phyloP scores from a whole-genome alignment of 2,797 vertebrate genomes.

The Acipenser transmontanus region DNA sequence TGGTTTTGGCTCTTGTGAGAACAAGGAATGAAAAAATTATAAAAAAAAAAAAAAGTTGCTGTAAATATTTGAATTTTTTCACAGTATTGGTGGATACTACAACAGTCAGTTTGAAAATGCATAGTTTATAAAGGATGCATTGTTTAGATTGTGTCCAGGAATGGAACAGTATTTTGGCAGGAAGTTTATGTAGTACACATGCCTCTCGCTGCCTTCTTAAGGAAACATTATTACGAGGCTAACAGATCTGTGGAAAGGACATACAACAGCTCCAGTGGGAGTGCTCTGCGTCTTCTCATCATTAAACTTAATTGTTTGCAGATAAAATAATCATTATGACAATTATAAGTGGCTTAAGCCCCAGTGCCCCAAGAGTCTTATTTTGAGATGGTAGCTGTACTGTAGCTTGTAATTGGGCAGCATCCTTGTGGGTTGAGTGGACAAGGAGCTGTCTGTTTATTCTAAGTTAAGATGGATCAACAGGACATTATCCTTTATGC shows the following conservation, averaged over 20 bases:
- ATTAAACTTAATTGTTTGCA: slow-evolving; percentile 44
- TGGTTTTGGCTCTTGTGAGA: no score
- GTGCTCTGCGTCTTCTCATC: no score
- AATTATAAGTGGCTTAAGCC: slow-evolving; percentile 55
- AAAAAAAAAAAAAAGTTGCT: no score
- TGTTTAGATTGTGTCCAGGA: slow-evolving; percentile 15
- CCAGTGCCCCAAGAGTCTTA: slow-evolving; percentile 49
- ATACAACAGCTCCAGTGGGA: neutral
- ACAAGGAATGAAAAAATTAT: no score
- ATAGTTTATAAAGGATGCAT: slow-evolving; percentile 1
- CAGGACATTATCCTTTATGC: slow-evolving; percentile 69
- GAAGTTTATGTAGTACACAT: slow-evolving; percentile 64
- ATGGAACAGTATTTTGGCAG: slow-evolving; percentile 35
- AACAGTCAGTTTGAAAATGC: slow-evolving; percentile 5
- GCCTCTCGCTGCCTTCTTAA: slow-evolving; percentile 35
- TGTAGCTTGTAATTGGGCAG: slow-evolving; percentile 35
- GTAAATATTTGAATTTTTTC: no score
- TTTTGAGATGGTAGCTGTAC: slow-evolving; percentile 29
- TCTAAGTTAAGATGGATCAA: slow-evolving; percentile 61
- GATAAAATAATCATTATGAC: slow-evolving; percentile 64
- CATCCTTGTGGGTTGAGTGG: slow-evolving; percentile 27
- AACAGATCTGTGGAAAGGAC: slow-evolving; percentile 31
- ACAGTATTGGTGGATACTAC: neutral
- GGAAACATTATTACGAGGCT: neutral
- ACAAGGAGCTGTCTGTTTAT: slow-evolving; percentile 63